These are phyloP conservation scores for Macrosteles quadrilineatus DNA, from an alignment of 1,140 invertebrate genomes.

Conservation along the genomic window DNA sequence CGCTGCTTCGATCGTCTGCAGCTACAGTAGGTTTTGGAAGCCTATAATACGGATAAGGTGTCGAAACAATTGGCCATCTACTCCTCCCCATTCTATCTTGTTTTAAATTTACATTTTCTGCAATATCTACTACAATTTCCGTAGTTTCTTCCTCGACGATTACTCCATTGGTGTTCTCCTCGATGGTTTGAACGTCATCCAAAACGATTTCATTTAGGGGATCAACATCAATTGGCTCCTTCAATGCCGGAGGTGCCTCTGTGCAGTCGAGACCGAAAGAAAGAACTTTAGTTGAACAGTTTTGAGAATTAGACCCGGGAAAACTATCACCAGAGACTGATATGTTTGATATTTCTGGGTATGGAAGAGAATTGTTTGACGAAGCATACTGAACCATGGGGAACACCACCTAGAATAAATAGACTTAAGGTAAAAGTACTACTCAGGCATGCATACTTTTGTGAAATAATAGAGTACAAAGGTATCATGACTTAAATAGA, in stretches of 20 bases:
- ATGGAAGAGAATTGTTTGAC: not conserved
- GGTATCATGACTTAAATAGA: no score
- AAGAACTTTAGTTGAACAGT: constrained; percentile 1
- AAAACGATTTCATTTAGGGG: no score
- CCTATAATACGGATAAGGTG: not conserved
- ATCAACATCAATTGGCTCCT: no score
- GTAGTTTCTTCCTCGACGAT: no score
- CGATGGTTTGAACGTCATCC: no score
- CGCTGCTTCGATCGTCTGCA: no score
- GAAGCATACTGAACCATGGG: not conserved
- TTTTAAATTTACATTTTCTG: not conserved
- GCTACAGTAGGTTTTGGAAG: not conserved
- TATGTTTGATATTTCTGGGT: not conserved
- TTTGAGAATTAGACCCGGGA: not conserved
- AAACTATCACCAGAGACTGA: not conserved
- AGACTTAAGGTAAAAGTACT: no score
- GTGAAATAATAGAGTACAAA: no score
- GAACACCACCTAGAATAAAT: not conserved
- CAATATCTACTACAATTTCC: no score
- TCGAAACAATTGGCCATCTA: not conserved
- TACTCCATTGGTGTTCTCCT: no score
- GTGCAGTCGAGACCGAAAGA: not conserved
- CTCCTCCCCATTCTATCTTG: not conserved
- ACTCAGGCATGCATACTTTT: no score
- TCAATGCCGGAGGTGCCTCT: not conserved